Conservation (phyloP, 2,888 invertebrate species). For the Autographa pulchrina region DNA sequence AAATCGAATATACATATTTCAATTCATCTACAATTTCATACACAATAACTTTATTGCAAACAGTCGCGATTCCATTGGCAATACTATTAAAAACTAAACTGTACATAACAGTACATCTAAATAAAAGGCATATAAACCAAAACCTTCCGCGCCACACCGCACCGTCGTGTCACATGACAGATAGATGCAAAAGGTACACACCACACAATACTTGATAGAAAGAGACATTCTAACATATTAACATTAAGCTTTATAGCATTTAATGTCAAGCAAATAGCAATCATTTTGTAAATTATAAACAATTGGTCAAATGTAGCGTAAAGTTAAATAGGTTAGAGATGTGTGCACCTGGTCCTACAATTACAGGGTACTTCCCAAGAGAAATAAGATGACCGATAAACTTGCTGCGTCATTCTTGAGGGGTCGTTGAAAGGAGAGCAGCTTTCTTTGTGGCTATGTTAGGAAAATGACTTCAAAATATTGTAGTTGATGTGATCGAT, state of each 20-base stretch:
- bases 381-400: neutral
- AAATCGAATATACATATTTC: neutral
- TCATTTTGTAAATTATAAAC: too few species aligned
- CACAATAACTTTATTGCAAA: neutral
- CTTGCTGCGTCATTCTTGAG: neutral
- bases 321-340: neutral
- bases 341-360: neutral
- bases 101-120: conserved; percentile 58
- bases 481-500: too few species aligned
- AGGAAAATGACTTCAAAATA: neutral
- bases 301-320: neutral
- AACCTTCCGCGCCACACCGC: conserved; percentile 44
- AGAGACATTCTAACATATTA: too few species aligned
- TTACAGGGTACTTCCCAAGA: neutral
- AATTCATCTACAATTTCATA: neutral
- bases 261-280: too few species aligned
- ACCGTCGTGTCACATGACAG: neutral
- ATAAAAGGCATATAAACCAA: conserved; percentile 55
- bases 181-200: conserved; percentile 17
- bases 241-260: too few species aligned
- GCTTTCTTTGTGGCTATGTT: neutral
- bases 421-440: neutral
- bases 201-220: neutral
- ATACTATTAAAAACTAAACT: conserved; percentile 35
- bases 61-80: conserved; percentile 27